Conservation (phyloP, 2,888 invertebrate genomes). For the Gymnoscelis rufifasciata region DNA sequence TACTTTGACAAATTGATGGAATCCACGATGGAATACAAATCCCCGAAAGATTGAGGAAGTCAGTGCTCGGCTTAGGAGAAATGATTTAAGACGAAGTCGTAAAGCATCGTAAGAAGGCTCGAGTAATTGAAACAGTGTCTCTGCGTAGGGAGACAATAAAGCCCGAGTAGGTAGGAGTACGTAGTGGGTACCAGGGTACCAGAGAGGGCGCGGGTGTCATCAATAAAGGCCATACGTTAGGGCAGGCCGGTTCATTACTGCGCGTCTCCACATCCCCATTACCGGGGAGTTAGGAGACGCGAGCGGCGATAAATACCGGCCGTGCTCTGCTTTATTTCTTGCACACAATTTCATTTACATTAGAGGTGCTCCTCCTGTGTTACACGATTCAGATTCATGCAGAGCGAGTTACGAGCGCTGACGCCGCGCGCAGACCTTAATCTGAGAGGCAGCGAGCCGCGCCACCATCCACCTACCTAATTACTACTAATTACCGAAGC, state of each 20-base stretch:
- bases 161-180: constrained; percentile 34
- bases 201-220: constrained; percentile 59
- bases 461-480: constrained; percentile 61
- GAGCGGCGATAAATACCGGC: constrained; percentile 71
- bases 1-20: constrained; percentile 30
- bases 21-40: constrained; percentile 32
- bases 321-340: constrained; percentile 72
- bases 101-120: constrained; percentile 60
- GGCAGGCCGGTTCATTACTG: constrained; percentile 71
- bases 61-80: constrained; percentile 34
- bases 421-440: constrained; percentile 65
- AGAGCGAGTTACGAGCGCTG: constrained; percentile 68
- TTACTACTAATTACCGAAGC: constrained; percentile 72
- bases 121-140: constrained; percentile 62
- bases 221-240: constrained; percentile 73
- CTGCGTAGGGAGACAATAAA: constrained; percentile 59
- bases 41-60: constrained; percentile 33
- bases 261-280: constrained; percentile 70
- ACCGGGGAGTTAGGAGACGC: constrained; percentile 71
- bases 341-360: constrained; percentile 78
- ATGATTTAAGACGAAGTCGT: constrained; percentile 41
- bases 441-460: constrained; percentile 58
- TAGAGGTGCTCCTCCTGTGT: constrained; percentile 71
- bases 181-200: constrained; percentile 32
- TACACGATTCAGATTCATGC: constrained; percentile 74